Percentiles rank a stretch among this genome's conserved stretches.
Conservation (phyloP, 2,797 vertebrate genomes). For the Chiroxiphia lanceolata region DNA sequence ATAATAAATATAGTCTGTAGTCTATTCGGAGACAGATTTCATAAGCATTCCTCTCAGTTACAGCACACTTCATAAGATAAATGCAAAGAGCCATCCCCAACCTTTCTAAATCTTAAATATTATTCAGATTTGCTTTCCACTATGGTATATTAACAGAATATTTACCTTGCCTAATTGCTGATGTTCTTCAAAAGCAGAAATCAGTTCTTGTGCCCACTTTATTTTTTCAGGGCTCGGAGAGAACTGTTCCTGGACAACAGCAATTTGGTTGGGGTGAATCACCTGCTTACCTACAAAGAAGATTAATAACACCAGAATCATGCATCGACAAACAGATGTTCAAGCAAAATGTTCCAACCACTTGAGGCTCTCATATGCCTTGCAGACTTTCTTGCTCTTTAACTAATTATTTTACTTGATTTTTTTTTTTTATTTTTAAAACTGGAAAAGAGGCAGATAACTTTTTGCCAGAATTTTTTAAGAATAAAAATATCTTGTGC, state of each 20-base stretch:
- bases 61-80: neutral
- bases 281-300: conserved; percentile 93
- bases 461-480: conserved; percentile 32
- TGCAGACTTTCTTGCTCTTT: conserved; percentile 58
- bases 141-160: conserved; percentile 50
- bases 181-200: conserved; percentile 90
- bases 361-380: conserved; percentile 69
- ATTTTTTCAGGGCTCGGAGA: conserved; percentile 89
- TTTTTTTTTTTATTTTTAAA: conserved; percentile 52
- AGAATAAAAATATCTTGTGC: conserved; percentile 34
- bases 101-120: neutral
- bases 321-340: conserved; percentile 74
- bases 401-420: conserved; percentile 66
- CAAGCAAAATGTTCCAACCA: conserved; percentile 73
- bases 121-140: neutral
- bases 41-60: neutral
- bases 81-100: neutral
- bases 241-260: conserved; percentile 94
- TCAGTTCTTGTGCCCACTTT: conserved; percentile 92
- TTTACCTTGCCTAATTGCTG: conserved; percentile 96
- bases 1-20: neutral
- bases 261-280: conserved; percentile 96
- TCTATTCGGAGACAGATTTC: neutral
- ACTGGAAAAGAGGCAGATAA: conserved; percentile 15
- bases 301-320: conserved; percentile 71